phyloP scores from a whole-genome alignment of 2,113 vertebrate species.

The Numida meleagris region DNA sequence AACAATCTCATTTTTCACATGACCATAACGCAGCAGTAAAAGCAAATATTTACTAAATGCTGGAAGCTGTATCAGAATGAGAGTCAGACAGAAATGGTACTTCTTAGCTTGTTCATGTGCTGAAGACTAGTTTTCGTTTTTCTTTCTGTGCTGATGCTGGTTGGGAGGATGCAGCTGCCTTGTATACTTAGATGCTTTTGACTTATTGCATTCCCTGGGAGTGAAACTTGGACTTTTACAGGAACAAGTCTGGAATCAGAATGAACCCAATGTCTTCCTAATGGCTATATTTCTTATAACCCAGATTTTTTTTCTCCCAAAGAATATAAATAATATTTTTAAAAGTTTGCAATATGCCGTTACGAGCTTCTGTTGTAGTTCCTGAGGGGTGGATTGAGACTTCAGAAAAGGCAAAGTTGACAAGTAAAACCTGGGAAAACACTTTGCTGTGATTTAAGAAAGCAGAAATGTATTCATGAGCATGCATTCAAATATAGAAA shows the following conservation, averaged over 20 bases:
- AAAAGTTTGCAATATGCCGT: not conserved
- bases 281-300: not conserved
- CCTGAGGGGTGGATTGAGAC: not conserved
- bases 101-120: not conserved
- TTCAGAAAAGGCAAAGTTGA: not conserved
- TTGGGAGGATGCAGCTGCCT: not conserved
- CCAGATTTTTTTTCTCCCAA: not conserved
- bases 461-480: not conserved
- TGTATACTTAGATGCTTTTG: not conserved
- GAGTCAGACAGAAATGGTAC: not conserved
- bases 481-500: rapidly evolving
- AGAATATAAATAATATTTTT: not conserved
- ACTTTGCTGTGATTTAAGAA: not conserved
- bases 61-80: not conserved
- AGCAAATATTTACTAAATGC: not conserved
- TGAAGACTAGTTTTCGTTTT: not conserved
- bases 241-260: not conserved
- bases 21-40: not conserved
- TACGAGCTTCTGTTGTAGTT: not conserved
- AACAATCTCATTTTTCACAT: not conserved
- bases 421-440: not conserved
- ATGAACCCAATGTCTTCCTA: not conserved
- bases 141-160: not conserved
- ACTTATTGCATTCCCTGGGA: not conserved
- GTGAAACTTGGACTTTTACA: not conserved